phyloP scores from a whole-genome alignment of 1,140 invertebrate genomes.

The Trialeurodes vaporariorum region DNA sequence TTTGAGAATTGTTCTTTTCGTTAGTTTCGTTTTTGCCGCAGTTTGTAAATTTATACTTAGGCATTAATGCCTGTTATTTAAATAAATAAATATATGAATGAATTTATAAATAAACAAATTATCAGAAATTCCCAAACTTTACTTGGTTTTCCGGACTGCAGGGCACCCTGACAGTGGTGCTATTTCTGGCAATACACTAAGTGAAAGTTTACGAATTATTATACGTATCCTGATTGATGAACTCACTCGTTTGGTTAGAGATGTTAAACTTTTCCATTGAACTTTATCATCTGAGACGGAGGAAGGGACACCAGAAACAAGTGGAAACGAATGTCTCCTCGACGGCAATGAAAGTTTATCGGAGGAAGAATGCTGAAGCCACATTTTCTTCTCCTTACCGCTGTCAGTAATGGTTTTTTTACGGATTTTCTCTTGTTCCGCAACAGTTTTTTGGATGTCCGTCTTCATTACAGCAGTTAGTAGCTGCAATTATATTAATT shows the following conservation, averaged over 20 bases:
- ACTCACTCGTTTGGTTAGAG: not conserved
- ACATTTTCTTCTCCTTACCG: not conserved
- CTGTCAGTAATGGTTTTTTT: not conserved
- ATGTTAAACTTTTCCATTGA: not conserved
- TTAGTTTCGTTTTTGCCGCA: too few relatives aligned
- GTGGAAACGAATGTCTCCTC: not conserved
- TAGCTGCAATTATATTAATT: constrained; percentile 43
- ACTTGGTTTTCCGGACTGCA: not conserved
- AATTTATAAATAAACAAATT: too few relatives aligned
- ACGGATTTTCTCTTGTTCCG: constrained; percentile 3
- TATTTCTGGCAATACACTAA: not conserved
- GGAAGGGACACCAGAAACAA: not conserved
- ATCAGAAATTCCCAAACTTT: too few relatives aligned
- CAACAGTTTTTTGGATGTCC: constrained; percentile 43
- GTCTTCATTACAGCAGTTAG: constrained; percentile 69
- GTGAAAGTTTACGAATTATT: not conserved
- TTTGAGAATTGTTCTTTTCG: too few relatives aligned
- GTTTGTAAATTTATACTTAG: too few relatives aligned
- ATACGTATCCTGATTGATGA: not conserved
- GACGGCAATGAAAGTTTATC: not conserved
- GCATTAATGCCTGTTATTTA: too few relatives aligned
- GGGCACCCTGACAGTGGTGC: not conserved
- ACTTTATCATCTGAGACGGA: not conserved
- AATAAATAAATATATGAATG: too few relatives aligned
- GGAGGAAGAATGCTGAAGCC: not conserved